Evolutionary conservation across 2,888 invertebrate genomes (phyloP), one percentile per base, ranked within the genome.

Genomic region (Serripes groenlandicus): DNA sequence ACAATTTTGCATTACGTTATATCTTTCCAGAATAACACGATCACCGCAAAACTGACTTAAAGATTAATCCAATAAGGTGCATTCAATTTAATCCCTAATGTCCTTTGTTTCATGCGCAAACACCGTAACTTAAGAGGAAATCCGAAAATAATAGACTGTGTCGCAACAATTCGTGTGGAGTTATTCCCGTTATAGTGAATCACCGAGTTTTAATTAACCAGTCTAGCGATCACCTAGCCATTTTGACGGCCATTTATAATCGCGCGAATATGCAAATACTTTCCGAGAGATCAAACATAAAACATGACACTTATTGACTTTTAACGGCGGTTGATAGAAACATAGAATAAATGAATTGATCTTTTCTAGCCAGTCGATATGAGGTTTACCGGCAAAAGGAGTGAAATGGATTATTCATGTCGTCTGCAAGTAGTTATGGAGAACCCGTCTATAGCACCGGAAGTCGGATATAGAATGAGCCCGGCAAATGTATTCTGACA

Each of bases 331-430:
- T 74, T 52, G 76, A 68, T 73, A 78, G 78, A 75, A 83, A 81
- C 75, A 81, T 74, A 72, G 83, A 58, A 75, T 80, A 80, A 81
- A 81, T 73, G 78, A 83, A 86, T 81, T 83, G 83, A 86, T 86
- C 86, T 83, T 82, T 86, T 78, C 71, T 32, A 42, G 18, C 72
- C 58, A 75, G 80, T 84, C 75, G 81, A 79, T 85, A 79, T 85
- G 73, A 76, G 79, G 79, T 83, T 83, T 52, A 70, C 78, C 70
- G 83, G 83, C 83, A 83, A 86, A 86, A 75, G 86, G 62, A 81
- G 77, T 62, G 81, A 86, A 86, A 86, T 86, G 86, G 86, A 86
- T 79, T 86, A 82, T 84, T 86, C 86, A 84, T 86, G 86, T 86
- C 81, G 81, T 82, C 80, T 82, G 86, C 79, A 37, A 70, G 71